These are phyloP conservation scores for Ostrea denselamellosa DNA, from an alignment of 1,140 invertebrate genomes.

Conservation along the genomic window DNA sequence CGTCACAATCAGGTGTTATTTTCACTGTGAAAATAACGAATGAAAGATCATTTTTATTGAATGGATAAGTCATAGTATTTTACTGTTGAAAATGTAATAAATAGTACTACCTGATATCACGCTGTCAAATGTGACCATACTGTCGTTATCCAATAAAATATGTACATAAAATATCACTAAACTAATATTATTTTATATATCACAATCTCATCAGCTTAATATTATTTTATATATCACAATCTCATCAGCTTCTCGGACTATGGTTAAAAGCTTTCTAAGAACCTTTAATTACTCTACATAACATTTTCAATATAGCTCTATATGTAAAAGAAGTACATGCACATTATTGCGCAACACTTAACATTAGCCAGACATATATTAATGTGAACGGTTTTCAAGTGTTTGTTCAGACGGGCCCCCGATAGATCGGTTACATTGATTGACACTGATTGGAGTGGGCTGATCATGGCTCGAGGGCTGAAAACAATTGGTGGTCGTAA, in stretches of 20 bases:
- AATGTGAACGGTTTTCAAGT: neutral
- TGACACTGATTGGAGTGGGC: neutral
- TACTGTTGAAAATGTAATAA: too few species aligned
- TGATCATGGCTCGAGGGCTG: neutral
- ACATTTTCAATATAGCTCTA: neutral
- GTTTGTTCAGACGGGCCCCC: neutral
- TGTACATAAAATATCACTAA: neutral
- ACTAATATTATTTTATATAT: neutral
- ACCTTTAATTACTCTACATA: neutral
- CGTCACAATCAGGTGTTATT: too few species aligned
- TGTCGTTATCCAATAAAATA: neutral
- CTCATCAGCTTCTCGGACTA: neutral
- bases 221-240: too few species aligned
- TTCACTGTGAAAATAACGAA: too few species aligned
- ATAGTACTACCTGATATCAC: neutral
- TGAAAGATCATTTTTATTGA: too few species aligned
- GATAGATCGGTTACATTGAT: slow-evolving; percentile 19
- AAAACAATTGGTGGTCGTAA: neutral
- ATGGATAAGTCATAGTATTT: too few species aligned
- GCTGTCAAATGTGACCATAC: neutral
- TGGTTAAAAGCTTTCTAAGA: neutral
- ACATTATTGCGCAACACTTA: neutral
- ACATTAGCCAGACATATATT: neutral
- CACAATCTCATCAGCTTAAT: neutral
- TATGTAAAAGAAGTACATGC: neutral